These are phyloP conservation scores for Mellilla xanthometata DNA, from an alignment of 2,888 invertebrate species.

Conservation along the genomic window DNA sequence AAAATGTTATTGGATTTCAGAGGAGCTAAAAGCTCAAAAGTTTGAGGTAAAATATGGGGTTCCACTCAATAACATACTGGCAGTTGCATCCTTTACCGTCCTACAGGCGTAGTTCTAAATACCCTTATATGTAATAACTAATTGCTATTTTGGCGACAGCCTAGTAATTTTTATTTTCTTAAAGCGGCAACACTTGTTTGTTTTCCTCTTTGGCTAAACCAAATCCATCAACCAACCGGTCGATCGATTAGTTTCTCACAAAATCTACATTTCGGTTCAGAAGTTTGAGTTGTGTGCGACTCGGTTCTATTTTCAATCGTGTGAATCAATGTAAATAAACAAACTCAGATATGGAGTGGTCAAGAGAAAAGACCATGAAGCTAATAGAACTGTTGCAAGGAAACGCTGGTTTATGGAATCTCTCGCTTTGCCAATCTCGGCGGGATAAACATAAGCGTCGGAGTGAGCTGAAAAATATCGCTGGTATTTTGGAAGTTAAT, in stretches of 20 bases:
- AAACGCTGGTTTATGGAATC: conserved; percentile 69
- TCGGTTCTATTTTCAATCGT: too few relatives aligned
- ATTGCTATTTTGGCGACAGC: too few relatives aligned
- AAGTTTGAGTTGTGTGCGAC: conserved; percentile 15
- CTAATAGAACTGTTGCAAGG: conserved; percentile 71
- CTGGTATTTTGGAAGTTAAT: conserved; percentile 60
- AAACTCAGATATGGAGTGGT: conserved; percentile 69
- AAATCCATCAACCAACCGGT: conserved; percentile 43
- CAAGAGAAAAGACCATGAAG: conserved; percentile 73
- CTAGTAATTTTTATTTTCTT: too few relatives aligned
- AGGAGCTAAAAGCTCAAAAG: too few relatives aligned
- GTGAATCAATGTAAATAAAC: conserved; percentile 13
- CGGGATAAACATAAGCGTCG: conserved; percentile 73
- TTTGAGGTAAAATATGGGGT: too few relatives aligned
- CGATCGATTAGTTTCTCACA: conserved; percentile 33
- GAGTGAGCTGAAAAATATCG: conserved; percentile 66
- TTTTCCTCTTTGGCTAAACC: not conserved
- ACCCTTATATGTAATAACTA: too few relatives aligned
- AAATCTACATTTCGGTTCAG: conserved; percentile 38
- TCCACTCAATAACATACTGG: too few relatives aligned
- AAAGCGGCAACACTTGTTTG: not conserved
- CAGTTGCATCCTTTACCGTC: too few relatives aligned
- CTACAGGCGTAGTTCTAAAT: too few relatives aligned
- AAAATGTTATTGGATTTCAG: too few relatives aligned
- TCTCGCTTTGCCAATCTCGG: conserved; percentile 66